These are phyloP conservation scores for Sebastes steindachneri DNA, from an alignment of 2,797 vertebrate genomes.

Conservation along the genomic window DNA sequence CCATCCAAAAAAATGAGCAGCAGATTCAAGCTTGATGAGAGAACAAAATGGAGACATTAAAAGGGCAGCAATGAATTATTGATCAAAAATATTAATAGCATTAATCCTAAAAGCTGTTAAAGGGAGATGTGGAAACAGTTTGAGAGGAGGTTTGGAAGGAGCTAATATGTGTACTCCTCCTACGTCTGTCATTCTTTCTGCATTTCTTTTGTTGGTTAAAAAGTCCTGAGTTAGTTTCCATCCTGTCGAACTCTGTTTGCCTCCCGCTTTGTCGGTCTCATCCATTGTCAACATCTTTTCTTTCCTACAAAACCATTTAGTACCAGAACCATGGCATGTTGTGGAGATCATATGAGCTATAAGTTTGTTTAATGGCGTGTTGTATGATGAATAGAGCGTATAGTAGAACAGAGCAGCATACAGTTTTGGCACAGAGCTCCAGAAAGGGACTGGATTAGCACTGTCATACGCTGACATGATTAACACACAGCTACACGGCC, in stretches of 20 bases:
- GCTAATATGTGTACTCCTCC: neutral
- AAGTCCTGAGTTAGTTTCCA: neutral
- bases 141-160: neutral
- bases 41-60: slow-evolving; percentile 39
- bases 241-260: neutral
- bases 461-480: slow-evolving; percentile 48
- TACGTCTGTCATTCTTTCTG: neutral
- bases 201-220: neutral
- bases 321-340: neutral
- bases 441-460: slow-evolving; percentile 56
- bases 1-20: neutral
- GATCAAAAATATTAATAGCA: slow-evolving; percentile 53
- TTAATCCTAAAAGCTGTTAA: slow-evolving; percentile 50
- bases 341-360: neutral
- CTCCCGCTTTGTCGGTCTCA: neutral
- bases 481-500: slow-evolving; percentile 35
- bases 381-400: neutral
- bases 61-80: slow-evolving; percentile 69
- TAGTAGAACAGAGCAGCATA: neutral
- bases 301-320: neutral
- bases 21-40: neutral
- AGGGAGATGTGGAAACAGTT: slow-evolving; percentile 6
- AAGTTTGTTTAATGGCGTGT: neutral
- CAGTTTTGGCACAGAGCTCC: slow-evolving; percentile 21
- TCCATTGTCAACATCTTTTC: neutral